A percentile compares a stretch with the other conserved stretches of the same genome.
Evolutionary conservation across 2,888 invertebrate species (phyloP).

Genomic region (Hyposoter dolosus): DNA sequence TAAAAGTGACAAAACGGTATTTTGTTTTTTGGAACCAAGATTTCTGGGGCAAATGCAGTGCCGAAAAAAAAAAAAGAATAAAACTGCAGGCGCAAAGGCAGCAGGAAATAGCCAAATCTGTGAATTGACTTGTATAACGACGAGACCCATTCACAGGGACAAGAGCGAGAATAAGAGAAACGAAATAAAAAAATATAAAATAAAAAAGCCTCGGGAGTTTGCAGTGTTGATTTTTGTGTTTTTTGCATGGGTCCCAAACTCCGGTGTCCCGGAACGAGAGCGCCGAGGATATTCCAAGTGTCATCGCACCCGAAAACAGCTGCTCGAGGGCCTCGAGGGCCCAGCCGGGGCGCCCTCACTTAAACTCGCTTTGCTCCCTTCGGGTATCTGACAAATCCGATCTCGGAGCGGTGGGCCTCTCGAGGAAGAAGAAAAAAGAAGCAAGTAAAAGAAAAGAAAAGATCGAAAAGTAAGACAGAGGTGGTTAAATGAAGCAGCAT

Average conservation of each 20-base stretch:
- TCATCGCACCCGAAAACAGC: constrained; percentile 81
- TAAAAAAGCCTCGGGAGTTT: constrained; percentile 25
- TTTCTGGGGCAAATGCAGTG: neutral
- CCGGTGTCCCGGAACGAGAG: constrained; percentile 56
- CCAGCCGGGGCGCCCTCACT: constrained; percentile 77
- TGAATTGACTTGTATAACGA: constrained; percentile 58
- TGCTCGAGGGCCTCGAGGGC: constrained; percentile 76
- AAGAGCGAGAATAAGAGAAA: constrained; percentile 10
- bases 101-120: constrained; percentile 47
- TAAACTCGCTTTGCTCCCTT: constrained; percentile 74
- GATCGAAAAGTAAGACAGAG: constrained; percentile 41
- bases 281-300: constrained; percentile 72
- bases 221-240: constrained; percentile 14
- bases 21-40: neutral
- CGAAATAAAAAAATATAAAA: constrained; percentile 1
- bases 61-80: neutral
- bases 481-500: constrained; percentile 62
- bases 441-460: constrained; percentile 47
- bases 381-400: constrained; percentile 80
- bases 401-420: constrained; percentile 73
- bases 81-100: neutral
- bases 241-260: constrained; percentile 42
- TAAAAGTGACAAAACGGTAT: neutral
- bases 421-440: constrained; percentile 59
- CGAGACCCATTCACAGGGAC: constrained; percentile 30